Conservation (phyloP, 92 coral and sea anemone genomes). For the Scolanthus callimorphus region DNA sequence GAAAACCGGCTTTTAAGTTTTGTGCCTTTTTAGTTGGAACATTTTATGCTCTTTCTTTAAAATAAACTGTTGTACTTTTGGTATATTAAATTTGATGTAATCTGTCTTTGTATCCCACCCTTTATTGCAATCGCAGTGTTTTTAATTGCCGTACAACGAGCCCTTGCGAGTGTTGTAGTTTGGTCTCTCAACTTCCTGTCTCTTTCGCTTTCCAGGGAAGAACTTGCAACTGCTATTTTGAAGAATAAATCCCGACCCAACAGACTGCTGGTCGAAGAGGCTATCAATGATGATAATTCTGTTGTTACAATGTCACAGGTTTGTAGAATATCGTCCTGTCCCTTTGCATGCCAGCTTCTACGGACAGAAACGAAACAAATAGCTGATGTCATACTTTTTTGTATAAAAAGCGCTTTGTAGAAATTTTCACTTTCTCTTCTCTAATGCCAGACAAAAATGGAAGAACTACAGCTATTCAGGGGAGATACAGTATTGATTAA, state of each 20-base stretch:
- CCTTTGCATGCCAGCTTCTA: too few species aligned
- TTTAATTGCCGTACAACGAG: too few species aligned
- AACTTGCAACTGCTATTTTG: slow-evolving; percentile 95
- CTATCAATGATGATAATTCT: slow-evolving; percentile 97
- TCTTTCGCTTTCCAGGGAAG: slow-evolving; percentile 62
- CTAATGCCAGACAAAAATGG: slow-evolving; percentile 83
- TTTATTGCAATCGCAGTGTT: too few species aligned
- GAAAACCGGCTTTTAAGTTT: slow-evolving; percentile 8
- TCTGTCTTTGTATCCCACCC: too few species aligned
- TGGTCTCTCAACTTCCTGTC: slow-evolving; percentile 44
- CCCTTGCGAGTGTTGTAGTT: background rate
- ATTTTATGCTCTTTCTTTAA: background rate
- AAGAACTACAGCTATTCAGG: slow-evolving; percentile 92
- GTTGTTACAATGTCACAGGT: slow-evolving; percentile 99
- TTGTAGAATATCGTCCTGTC: too few species aligned
- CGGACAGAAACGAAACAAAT: too few species aligned
- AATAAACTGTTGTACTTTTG: too few species aligned
- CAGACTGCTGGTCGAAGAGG: slow-evolving; percentile 93
- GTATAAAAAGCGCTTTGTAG: background rate
- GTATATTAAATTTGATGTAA: too few species aligned
- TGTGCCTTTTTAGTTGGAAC: background rate
- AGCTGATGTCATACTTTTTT: background rate
- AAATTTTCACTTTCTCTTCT: slow-evolving; percentile 24
- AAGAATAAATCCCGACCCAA: slow-evolving; percentile 91
- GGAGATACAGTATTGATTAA: slow-evolving; percentile 97